These are phyloP conservation scores for Gisinianus flammeolus DNA, from an alignment of 2,888 invertebrate genomes.

Conservation along the genomic window DNA sequence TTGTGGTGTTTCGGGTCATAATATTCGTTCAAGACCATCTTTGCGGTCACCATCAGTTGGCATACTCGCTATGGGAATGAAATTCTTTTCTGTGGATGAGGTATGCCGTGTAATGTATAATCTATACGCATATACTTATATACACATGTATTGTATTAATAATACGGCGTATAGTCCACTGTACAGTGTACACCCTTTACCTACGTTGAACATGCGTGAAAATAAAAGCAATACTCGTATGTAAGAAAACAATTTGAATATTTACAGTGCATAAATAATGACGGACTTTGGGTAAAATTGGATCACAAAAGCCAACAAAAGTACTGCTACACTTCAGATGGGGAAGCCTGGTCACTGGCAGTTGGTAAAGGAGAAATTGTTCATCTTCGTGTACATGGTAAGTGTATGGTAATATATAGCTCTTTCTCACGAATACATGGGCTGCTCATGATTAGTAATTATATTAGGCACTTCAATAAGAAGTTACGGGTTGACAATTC, in stretches of 20 bases:
- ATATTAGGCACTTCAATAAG: too few species aligned
- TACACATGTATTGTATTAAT: too few species aligned
- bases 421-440: not conserved
- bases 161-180: too few species aligned
- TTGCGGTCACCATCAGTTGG: constrained; percentile 74
- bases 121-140: too few species aligned
- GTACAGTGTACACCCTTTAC: not conserved
- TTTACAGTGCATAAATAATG: constrained; percentile 66
- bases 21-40: constrained; percentile 72
- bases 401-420: not conserved
- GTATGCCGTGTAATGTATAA: too few species aligned
- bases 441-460: constrained; percentile 10
- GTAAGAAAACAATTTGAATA: too few species aligned
- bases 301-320: constrained; percentile 69
- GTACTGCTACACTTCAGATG: constrained; percentile 72
- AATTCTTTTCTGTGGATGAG: constrained; percentile 70
- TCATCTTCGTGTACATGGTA: constrained; percentile 66
- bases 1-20: constrained; percentile 78
- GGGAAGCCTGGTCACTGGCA: constrained; percentile 76
- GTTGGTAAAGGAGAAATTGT: constrained; percentile 69
- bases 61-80: constrained; percentile 72
- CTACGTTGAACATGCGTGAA: too few species aligned
- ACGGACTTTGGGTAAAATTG: constrained; percentile 73
- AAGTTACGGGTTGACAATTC: not conserved
- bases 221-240: too few species aligned